These are phyloP conservation scores for Salmo trutta DNA, from an alignment of 2,797 vertebrate genomes.

Conservation along the genomic window DNA sequence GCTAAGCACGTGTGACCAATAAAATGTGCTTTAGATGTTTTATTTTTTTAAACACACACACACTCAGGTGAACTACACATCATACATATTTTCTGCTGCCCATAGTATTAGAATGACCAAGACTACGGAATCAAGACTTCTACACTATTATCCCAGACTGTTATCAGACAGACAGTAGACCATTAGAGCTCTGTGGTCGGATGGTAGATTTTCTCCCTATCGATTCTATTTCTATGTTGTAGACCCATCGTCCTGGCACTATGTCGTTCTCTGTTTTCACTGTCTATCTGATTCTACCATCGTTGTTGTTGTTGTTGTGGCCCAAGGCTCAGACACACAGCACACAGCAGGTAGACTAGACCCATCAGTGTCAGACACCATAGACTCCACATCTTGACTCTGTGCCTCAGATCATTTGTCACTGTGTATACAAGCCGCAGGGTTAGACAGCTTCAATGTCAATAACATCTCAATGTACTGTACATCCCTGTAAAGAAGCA, in stretches of 20 bases:
- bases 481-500: too few relatives aligned
- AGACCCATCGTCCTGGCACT: background rate
- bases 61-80: background rate
- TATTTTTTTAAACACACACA: background rate
- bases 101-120: too few relatives aligned
- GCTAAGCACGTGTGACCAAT: too few relatives aligned
- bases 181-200: too few relatives aligned
- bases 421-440: background rate
- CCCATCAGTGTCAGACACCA: background rate
- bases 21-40: too few relatives aligned
- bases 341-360: background rate
- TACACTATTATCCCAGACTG: too few relatives aligned
- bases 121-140: too few relatives aligned
- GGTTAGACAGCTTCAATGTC: background rate
- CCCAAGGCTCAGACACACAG: background rate
- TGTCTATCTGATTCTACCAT: background rate
- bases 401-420: background rate
- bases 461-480: background rate
- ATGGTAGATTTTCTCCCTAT: too few relatives aligned
- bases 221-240: background rate
- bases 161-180: too few relatives aligned
- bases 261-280: background rate
- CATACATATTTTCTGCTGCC: background rate
- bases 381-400: background rate
- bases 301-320: background rate